Evolutionary conservation across 2,113 vertebrate genomes (phyloP).

Genomic region (Podarcis raffonei): DNA sequence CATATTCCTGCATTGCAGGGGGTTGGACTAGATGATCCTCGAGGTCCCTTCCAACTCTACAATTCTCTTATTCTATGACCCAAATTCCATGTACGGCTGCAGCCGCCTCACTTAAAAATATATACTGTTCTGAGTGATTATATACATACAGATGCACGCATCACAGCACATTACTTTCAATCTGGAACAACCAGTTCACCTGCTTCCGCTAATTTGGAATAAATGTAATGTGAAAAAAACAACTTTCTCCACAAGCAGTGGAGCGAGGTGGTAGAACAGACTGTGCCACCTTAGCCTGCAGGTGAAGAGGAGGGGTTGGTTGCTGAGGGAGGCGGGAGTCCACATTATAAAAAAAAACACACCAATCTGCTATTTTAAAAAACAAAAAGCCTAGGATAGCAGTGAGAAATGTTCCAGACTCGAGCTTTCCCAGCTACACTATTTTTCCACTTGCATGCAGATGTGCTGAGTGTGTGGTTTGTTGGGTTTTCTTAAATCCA

Average conservation of each 20-base stretch:
- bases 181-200: neutral
- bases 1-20: no score
- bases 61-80: no score
- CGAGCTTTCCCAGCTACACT: no score
- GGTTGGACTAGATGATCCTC: no score
- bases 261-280: no score
- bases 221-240: neutral
- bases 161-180: neutral
- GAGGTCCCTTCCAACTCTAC: no score
- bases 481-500: neutral
- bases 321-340: no score
- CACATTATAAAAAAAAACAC: neutral
- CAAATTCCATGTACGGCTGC: no score
- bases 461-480: neutral
- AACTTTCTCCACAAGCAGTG: neutral
- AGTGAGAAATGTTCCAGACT: neutral
- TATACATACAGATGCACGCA: no score
- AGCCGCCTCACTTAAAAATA: no score
- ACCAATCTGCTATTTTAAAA: neutral
- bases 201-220: neutral
- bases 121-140: no score
- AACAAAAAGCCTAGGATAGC: neutral
- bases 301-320: neutral
- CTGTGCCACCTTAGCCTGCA: no score
- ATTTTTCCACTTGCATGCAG: neutral